phyloP scores from a whole-genome alignment of 1,140 invertebrate genomes.

The Lucilia cuprina region DNA sequence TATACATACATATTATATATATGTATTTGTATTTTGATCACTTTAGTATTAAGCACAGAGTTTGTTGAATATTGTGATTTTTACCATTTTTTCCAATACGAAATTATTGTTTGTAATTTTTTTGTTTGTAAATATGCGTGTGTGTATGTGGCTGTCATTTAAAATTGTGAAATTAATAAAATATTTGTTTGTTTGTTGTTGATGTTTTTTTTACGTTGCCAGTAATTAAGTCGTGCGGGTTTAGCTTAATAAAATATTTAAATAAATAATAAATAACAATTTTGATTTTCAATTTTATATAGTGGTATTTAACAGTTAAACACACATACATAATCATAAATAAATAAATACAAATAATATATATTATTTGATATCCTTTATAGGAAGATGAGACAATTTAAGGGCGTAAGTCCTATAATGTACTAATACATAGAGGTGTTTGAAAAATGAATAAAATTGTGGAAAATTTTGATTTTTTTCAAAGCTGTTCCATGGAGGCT shows the following conservation, averaged over 20 bases:
- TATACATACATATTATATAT: neutral
- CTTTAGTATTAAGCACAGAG: neutral
- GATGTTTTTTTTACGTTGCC: conserved; percentile 40
- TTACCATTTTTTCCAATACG: neutral
- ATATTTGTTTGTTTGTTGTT: conserved; percentile 39
- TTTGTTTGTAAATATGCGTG: neutral
- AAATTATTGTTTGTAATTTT: conserved; percentile 8
- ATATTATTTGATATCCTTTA: too few relatives aligned
- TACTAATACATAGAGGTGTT: too few relatives aligned
- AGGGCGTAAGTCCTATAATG: too few relatives aligned
- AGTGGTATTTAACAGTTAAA: neutral
- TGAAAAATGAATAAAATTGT: too few relatives aligned
- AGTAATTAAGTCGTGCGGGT: conserved; percentile 61
- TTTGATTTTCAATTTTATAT: conserved; percentile 39
- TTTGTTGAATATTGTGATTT: conserved; percentile 28
- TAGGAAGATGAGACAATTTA: too few relatives aligned
- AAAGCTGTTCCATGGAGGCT: too few relatives aligned
- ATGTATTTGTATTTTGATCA: neutral
- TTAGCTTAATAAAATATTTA: conserved; percentile 61
- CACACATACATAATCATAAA: neutral
- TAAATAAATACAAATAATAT: neutral
- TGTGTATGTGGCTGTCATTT: conserved; percentile 35
- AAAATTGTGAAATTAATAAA: conserved; percentile 58
- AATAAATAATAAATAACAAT: conserved; percentile 61
- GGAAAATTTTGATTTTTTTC: too few relatives aligned